Evolutionary conservation across 2,113 vertebrate genomes (phyloP).

Genomic region (Ictidomys tridecemlineatus): DNA sequence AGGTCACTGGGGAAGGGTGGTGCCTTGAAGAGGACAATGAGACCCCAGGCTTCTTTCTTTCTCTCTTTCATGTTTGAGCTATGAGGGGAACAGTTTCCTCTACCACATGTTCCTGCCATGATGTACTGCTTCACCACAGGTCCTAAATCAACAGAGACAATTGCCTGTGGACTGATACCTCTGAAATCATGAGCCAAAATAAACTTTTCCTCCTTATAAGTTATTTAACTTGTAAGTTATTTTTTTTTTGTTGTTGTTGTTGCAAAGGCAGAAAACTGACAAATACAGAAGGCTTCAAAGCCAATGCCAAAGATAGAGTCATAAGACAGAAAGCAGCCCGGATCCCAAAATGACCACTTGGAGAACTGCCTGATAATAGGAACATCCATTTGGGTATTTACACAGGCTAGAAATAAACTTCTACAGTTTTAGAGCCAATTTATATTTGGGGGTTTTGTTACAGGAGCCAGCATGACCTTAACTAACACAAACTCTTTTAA

Average conservation of each 20-base stretch:
- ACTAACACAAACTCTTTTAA: neutral
- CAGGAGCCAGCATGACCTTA: neutral
- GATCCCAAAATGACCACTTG: neutral
- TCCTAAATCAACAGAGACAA: neutral
- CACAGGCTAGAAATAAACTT: neutral
- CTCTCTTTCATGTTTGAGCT: neutral
- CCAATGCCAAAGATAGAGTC: neutral
- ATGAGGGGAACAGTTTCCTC: neutral
- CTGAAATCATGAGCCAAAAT: neutral
- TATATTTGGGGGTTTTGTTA: neutral
- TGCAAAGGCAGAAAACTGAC: neutral
- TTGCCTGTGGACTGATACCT: neutral
- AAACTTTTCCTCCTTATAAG: neutral
- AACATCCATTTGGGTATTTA: neutral
- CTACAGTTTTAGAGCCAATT: neutral
- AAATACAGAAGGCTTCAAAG: neutral
- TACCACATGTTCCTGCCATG: neutral
- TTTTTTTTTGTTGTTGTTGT: too few species aligned
- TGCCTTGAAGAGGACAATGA: neutral
- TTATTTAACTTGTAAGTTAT: neutral
- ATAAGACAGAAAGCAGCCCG: neutral
- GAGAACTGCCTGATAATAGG: neutral
- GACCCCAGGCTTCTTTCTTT: neutral
- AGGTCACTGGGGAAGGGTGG: neutral
- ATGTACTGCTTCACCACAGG: neutral